Conservation (phyloP, 2,113 vertebrate genomes). For the Dicentrarchus labrax region DNA sequence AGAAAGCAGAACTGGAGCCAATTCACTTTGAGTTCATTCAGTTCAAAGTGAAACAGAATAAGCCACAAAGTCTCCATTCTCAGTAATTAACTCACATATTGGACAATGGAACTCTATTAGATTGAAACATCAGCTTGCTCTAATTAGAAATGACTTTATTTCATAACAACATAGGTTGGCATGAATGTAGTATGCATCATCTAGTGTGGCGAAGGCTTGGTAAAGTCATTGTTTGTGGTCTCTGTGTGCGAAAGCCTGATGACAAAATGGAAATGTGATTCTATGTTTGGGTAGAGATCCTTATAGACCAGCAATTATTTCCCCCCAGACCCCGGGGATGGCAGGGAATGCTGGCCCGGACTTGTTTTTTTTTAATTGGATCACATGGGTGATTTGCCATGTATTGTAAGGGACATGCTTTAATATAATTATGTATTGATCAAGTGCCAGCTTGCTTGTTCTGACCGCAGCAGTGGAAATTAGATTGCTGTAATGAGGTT, state of each 20-base stretch:
- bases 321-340: constrained; percentile 10
- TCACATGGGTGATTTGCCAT: constrained; percentile 60
- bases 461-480: constrained; percentile 43
- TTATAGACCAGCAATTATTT: constrained; percentile 33
- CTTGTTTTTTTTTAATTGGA: constrained; percentile 52
- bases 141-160: not conserved
- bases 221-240: not conserved
- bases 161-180: not conserved
- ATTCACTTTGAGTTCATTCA: constrained; percentile 26
- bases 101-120: not conserved
- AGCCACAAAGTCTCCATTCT: not conserved
- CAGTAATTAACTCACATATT: not conserved
- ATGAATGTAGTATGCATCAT: not conserved
- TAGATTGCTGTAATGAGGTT: constrained; percentile 60
- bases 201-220: not conserved
- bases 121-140: not conserved
- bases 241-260: not conserved
- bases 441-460: constrained; percentile 50
- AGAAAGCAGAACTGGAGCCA: constrained; percentile 15
- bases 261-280: constrained; percentile 33
- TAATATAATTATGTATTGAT: constrained; percentile 52
- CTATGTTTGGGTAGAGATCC: not conserved
- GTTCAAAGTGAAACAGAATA: constrained; percentile 12
- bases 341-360: constrained; percentile 27
- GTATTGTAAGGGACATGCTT: constrained; percentile 47